Percentiles rank a stretch among this genome's conserved stretches.
Evolutionary conservation across 2,888 invertebrate genomes (phyloP).

Genomic region (Drosophila picticornis): DNA sequence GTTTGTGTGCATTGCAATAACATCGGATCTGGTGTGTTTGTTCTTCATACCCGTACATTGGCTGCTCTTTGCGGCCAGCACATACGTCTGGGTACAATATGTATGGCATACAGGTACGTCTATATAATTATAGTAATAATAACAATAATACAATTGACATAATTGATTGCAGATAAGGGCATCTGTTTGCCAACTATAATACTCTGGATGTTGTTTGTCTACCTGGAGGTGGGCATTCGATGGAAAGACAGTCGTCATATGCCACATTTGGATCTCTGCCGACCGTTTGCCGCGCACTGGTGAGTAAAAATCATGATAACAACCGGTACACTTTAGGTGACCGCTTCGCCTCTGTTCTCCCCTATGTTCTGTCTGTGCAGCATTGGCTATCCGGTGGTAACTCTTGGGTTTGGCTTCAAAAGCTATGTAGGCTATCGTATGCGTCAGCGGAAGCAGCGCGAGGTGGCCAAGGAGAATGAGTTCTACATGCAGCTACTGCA

Average conservation of each 20-base stretch:
- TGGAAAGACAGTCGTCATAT: constrained; percentile 93
- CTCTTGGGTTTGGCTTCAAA: constrained; percentile 98
- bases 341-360: too few species aligned
- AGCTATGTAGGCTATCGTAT: constrained; percentile 96
- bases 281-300: constrained; percentile 99
- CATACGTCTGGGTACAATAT: constrained; percentile 99
- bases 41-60: constrained; percentile 99
- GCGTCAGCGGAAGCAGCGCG: constrained; percentile 95
- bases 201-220: constrained; percentile 97
- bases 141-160: not conserved
- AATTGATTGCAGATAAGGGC: constrained; percentile 90
- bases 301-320: constrained; percentile 84
- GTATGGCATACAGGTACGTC: constrained; percentile 96
- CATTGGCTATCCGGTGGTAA: constrained; percentile 97
- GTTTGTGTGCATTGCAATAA: constrained; percentile 98
- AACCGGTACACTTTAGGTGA: not conserved
- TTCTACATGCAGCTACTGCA: constrained; percentile 96
- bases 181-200: constrained; percentile 97
- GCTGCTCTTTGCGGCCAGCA: constrained; percentile 98
- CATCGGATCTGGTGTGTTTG: constrained; percentile 99
- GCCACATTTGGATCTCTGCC: constrained; percentile 95
- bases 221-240: constrained; percentile 96
- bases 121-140: not conserved
- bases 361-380: constrained; percentile 86
- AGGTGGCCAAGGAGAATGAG: constrained; percentile 97